phyloP scores from a whole-genome alignment of 2,888 invertebrate genomes.

The Villa cingulata region DNA sequence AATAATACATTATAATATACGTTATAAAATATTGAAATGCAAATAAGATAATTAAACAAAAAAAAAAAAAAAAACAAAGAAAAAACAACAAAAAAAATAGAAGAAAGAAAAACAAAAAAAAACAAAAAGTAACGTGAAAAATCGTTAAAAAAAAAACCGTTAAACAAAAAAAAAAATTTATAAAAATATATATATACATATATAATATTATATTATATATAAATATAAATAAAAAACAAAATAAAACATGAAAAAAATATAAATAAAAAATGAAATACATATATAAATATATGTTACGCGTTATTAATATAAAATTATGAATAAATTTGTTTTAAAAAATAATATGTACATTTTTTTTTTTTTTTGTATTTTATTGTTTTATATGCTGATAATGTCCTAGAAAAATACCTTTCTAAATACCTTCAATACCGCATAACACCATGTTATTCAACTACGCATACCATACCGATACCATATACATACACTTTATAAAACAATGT shows the following conservation, averaged over 20 bases:
- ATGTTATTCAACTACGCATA: too few species aligned
- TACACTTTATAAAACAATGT: too few species aligned
- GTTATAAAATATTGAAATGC: too few species aligned
- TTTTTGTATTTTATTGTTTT: neutral
- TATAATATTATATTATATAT: too few species aligned
- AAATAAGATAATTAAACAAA: too few species aligned
- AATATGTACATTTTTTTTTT: neutral
- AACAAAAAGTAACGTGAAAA: neutral
- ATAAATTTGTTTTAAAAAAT: slow-evolving; percentile 34
- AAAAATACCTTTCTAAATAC: too few species aligned
- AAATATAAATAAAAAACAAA: slow-evolving; percentile 1
- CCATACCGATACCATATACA: too few species aligned
- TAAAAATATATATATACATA: too few species aligned
- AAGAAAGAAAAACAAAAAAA: neutral
- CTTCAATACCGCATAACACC: too few species aligned
- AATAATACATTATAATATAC: too few species aligned
- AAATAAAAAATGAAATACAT: slow-evolving; percentile 17
- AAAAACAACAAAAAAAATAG: neutral
- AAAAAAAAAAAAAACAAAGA: neutral
- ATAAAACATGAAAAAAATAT: slow-evolving; percentile 4
- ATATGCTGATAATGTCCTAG: too few species aligned
- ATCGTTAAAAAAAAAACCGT: neutral
- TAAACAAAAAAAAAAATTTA: neutral
- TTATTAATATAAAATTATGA: slow-evolving; percentile 45
- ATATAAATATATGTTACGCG: slow-evolving; percentile 50